phyloP scores from a whole-genome alignment of 2,113 vertebrate genomes.

The Campylomormyrus numenius region DNA sequence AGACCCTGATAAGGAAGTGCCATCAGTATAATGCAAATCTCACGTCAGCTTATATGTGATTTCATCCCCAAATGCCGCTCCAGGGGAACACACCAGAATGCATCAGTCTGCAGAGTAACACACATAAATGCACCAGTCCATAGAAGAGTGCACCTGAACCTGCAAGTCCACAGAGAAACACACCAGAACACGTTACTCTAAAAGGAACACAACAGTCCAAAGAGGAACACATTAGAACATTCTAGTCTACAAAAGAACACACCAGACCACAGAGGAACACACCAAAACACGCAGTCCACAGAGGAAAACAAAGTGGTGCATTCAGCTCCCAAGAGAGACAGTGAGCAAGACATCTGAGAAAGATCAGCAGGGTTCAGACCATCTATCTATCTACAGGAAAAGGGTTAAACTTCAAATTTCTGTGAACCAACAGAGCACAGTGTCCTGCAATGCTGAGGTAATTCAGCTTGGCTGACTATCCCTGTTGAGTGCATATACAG shows the following conservation, averaged over 20 bases:
- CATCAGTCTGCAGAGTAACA: not conserved
- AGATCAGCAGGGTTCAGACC: not conserved
- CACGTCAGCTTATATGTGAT: not conserved
- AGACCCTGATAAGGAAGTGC: not conserved
- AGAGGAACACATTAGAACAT: not conserved
- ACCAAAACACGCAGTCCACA: not conserved
- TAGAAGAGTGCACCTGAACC: not conserved
- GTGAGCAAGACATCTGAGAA: not conserved
- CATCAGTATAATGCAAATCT: not conserved
- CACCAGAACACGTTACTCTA: not conserved
- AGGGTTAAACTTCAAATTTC: slow-evolving; percentile 7
- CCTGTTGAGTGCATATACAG: not conserved
- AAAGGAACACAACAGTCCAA: not conserved
- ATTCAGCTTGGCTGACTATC: not conserved
- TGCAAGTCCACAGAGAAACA: not conserved
- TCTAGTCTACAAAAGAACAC: not conserved
- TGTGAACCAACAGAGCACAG: slow-evolving; percentile 14
- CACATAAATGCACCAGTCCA: not conserved
- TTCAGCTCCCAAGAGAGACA: not conserved
- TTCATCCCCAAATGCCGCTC: not conserved
- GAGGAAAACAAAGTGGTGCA: not conserved
- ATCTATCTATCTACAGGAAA: not conserved
- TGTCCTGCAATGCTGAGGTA: slow-evolving; percentile 9
- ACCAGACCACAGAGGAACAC: not conserved
- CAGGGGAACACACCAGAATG: not conserved